These are phyloP conservation scores for Oxycera nigricornis DNA, from an alignment of 2,888 invertebrate species.

Conservation along the genomic window DNA sequence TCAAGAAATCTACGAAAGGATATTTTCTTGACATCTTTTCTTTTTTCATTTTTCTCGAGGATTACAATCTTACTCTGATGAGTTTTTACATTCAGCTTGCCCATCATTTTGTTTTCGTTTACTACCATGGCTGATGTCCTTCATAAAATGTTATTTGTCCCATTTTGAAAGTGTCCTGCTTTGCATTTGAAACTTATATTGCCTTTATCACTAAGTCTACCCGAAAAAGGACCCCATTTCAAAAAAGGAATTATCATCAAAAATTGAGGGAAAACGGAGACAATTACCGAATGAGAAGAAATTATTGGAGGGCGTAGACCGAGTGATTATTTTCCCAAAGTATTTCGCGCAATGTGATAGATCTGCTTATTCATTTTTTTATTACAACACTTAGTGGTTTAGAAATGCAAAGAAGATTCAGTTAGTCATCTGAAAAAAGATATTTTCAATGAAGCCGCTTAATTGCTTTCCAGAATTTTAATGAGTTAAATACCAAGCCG, in stretches of 20 bases:
- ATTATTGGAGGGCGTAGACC: conserved; percentile 23
- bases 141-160: conserved; percentile 39
- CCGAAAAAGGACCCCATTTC: not conserved
- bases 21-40: conserved; percentile 30
- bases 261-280: not conserved
- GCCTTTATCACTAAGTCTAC: conserved; percentile 2
- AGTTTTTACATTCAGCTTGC: conserved; percentile 29
- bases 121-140: conserved; percentile 21
- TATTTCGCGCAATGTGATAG: not conserved
- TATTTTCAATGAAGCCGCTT: not conserved
- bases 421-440: not conserved
- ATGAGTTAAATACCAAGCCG: no score
- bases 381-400: not conserved
- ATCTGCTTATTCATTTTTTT: conserved; percentile 15
- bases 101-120: conserved; percentile 14
- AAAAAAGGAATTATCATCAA: not conserved
- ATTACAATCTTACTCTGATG: conserved; percentile 36
- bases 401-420: not conserved
- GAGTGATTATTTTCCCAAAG: not conserved
- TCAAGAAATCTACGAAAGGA: conserved; percentile 21
- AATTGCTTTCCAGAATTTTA: not conserved
- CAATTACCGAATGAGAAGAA: not conserved
- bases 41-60: conserved; percentile 25
- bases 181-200: conserved; percentile 34
- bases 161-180: conserved; percentile 33